Percentiles rank a stretch among this genome's conserved stretches.
These are phyloP conservation scores for Escarpia spicata DNA, from an alignment of 2,888 invertebrate genomes.

Conservation along the genomic window DNA sequence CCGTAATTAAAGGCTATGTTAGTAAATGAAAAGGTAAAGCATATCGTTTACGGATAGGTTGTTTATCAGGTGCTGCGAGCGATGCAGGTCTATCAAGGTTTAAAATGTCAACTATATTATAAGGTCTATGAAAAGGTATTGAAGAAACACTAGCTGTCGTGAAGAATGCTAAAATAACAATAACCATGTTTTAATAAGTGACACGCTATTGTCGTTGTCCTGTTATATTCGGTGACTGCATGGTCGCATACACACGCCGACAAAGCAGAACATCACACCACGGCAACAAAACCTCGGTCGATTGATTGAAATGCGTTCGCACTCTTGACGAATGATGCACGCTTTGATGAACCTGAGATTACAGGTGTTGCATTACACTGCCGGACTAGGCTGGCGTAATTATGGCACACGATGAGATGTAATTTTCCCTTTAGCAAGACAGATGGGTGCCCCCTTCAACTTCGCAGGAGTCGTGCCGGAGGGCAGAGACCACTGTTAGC, in stretches of 20 bases:
- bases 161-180: background rate
- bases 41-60: too few species aligned
- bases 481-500: too few species aligned
- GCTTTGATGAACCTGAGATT: background rate
- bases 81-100: too few species aligned
- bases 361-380: background rate
- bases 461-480: too few species aligned
- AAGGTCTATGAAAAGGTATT: background rate
- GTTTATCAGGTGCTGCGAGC: too few species aligned
- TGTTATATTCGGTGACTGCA: background rate
- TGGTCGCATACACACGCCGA: background rate
- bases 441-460: background rate
- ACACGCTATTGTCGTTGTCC: background rate
- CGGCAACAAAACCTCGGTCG: background rate
- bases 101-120: too few species aligned
- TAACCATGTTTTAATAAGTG: too few species aligned
- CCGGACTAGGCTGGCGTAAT: background rate
- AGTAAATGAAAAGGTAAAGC: background rate
- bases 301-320: slow-evolving; percentile 4
- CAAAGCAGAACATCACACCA: background rate
- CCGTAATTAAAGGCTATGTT: background rate
- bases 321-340: background rate
- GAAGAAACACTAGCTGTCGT: background rate
- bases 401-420: background rate
- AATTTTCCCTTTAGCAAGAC: background rate